phyloP scores from a whole-genome alignment of 2,888 invertebrate genomes.

The Osmoderma eremita region DNA sequence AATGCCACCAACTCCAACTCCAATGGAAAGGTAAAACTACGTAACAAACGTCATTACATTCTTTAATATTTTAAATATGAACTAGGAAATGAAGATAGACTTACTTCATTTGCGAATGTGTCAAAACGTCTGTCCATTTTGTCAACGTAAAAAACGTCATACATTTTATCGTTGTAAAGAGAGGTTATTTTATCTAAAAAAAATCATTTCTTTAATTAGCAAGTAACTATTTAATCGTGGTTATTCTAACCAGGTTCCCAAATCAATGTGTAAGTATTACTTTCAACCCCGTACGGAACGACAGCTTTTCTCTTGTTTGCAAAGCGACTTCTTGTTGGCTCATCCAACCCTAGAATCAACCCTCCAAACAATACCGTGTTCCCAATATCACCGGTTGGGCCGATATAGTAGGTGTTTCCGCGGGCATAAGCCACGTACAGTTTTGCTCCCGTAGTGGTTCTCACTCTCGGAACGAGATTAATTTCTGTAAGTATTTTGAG shows the following conservation, averaged over 20 bases:
- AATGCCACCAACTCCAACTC: slow-evolving; percentile 77
- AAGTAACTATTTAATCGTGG: background rate
- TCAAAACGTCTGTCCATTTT: slow-evolving; percentile 56
- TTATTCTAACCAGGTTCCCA: slow-evolving; percentile 72
- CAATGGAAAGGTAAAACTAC: slow-evolving; percentile 75
- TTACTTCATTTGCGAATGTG: slow-evolving; percentile 65
- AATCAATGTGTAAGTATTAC: slow-evolving; percentile 72
- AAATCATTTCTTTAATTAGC: background rate
- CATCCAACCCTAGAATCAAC: slow-evolving; percentile 60
- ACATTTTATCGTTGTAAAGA: slow-evolving; percentile 60
- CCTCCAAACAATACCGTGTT: slow-evolving; percentile 66
- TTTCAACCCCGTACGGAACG: slow-evolving; percentile 60
- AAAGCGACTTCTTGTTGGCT: slow-evolving; percentile 61
- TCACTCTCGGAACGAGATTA: slow-evolving; percentile 48
- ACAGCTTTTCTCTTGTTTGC: slow-evolving; percentile 45
- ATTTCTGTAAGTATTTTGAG: slow-evolving; percentile 56
- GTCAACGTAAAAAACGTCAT: slow-evolving; percentile 55
- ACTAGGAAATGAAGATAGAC: slow-evolving; percentile 21
- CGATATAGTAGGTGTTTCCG: slow-evolving; percentile 59
- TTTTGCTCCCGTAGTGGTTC: slow-evolving; percentile 43
- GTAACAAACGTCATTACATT: slow-evolving; percentile 46
- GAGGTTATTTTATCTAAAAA: slow-evolving; percentile 57
- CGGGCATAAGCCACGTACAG: slow-evolving; percentile 59
- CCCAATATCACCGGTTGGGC: slow-evolving; percentile 60
- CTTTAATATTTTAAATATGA: background rate